Conservation (phyloP, 1,140 invertebrate genomes). For the Heliconius melpomene region DNA sequence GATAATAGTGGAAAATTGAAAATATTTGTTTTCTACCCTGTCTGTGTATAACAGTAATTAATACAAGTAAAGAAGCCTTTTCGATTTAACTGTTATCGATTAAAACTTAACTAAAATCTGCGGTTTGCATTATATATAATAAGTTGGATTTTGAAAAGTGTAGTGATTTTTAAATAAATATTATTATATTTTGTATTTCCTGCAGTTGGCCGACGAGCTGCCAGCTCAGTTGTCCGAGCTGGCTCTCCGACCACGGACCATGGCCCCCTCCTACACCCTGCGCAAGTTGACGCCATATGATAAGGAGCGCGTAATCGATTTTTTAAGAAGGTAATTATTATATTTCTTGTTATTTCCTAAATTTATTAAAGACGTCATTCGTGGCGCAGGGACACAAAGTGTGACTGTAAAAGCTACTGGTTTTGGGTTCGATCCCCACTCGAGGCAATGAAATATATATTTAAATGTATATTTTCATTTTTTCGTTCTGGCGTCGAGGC, state of each 20-base stretch:
- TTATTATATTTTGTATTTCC: slow-evolving; percentile 24
- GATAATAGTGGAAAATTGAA: too few species aligned
- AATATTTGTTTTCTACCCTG: not conserved
- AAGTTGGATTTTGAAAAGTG: not conserved
- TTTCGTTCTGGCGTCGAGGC: too few species aligned
- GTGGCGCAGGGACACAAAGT: too few species aligned
- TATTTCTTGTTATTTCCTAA: not conserved
- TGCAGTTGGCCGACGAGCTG: slow-evolving; percentile 69
- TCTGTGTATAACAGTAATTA: not conserved
- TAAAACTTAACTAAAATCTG: not conserved
- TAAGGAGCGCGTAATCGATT: slow-evolving; percentile 80
- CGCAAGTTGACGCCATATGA: slow-evolving; percentile 67
- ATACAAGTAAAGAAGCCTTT: not conserved
- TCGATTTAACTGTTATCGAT: not conserved
- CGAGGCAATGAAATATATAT: too few species aligned
- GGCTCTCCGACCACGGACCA: slow-evolving; percentile 52
- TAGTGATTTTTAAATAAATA: not conserved
- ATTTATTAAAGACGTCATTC: too few species aligned
- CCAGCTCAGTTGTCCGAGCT: slow-evolving; percentile 65
- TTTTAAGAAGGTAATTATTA: slow-evolving; percentile 74
- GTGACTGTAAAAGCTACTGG: too few species aligned
- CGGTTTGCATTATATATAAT: not conserved
- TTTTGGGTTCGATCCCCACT: too few species aligned
- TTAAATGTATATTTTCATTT: too few species aligned
- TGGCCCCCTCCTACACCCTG: slow-evolving; percentile 57